These are phyloP conservation scores for Nemotelus pantherinus DNA, from an alignment of 2,888 invertebrate genomes.

Conservation along the genomic window DNA sequence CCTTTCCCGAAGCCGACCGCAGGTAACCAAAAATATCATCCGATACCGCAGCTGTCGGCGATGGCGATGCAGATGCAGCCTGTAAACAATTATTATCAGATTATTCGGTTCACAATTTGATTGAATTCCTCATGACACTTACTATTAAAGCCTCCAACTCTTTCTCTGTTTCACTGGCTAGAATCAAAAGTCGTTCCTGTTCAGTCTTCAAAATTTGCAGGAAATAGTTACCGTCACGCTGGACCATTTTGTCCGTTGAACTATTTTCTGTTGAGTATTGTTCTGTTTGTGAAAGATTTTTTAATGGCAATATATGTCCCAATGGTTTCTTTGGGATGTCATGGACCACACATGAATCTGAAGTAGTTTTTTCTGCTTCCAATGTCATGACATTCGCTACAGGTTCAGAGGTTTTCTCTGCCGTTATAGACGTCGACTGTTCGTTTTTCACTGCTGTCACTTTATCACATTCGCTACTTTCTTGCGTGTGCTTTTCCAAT, in stretches of 20 bases:
- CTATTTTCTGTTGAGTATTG: constrained; percentile 17
- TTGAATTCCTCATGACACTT: constrained; percentile 48
- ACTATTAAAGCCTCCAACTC: constrained; percentile 71
- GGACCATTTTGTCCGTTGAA: neutral
- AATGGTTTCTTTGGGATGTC: constrained; percentile 6
- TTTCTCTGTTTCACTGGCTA: constrained; percentile 76
- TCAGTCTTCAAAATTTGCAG: constrained; percentile 78
- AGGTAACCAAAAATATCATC: constrained; percentile 87
- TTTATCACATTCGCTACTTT: constrained; percentile 40
- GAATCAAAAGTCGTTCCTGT: constrained; percentile 73
- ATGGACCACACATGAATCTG: neutral
- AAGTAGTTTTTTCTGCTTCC: neutral
- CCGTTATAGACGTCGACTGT: neutral
- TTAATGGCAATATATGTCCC: neutral
- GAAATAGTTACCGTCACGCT: constrained; percentile 80
- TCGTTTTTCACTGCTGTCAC: neutral
- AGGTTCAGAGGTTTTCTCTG: neutral
- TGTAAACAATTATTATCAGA: constrained; percentile 16
- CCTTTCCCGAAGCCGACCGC: constrained; percentile 90
- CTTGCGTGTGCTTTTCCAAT: constrained; percentile 15
- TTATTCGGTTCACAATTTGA: constrained; percentile 17
- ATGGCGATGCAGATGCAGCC: neutral
- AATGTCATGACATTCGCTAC: constrained; percentile 11
- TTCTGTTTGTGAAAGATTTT: neutral
- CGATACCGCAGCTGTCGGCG: constrained; percentile 67